These are phyloP conservation scores for Fragariocoptes setiger DNA, from an alignment of 1,140 invertebrate genomes.

Conservation along the genomic window DNA sequence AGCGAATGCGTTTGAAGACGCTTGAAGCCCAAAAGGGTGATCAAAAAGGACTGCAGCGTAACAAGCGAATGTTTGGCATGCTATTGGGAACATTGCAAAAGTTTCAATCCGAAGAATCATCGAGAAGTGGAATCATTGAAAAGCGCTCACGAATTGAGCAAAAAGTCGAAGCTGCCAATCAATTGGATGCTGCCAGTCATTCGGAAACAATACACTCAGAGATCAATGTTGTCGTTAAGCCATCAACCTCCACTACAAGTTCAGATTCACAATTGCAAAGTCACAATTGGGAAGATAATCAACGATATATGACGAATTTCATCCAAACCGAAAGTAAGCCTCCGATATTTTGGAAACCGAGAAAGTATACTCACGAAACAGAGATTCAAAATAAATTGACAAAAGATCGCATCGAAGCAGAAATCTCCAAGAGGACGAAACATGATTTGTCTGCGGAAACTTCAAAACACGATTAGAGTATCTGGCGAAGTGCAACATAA, in stretches of 20 bases:
- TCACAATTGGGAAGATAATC: constrained; percentile 49
- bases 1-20: constrained; percentile 31
- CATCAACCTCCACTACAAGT: constrained; percentile 1
- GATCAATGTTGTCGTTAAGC: background rate
- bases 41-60: constrained; percentile 41
- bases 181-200: background rate
- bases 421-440: no score
- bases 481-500: no score
- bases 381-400: constrained; percentile 24
- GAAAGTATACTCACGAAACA: constrained; percentile 26
- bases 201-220: constrained; percentile 4
- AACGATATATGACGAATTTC: constrained; percentile 39
- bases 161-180: constrained; percentile 44
- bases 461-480: no score
- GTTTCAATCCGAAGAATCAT: constrained; percentile 73
- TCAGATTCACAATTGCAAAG: constrained; percentile 18
- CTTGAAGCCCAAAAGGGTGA: constrained; percentile 50
- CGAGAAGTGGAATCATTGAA: constrained; percentile 48
- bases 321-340: constrained; percentile 61
- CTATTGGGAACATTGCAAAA: constrained; percentile 69
- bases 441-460: no score
- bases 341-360: constrained; percentile 53
- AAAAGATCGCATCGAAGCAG: constrained; percentile 19
- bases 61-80: constrained; percentile 74
- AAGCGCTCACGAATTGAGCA: constrained; percentile 60